Evolutionary conservation across 2,888 invertebrate genomes (phyloP), one percentile per base, ranked within the genome.

Genomic region (Linnaemya vulpina): DNA sequence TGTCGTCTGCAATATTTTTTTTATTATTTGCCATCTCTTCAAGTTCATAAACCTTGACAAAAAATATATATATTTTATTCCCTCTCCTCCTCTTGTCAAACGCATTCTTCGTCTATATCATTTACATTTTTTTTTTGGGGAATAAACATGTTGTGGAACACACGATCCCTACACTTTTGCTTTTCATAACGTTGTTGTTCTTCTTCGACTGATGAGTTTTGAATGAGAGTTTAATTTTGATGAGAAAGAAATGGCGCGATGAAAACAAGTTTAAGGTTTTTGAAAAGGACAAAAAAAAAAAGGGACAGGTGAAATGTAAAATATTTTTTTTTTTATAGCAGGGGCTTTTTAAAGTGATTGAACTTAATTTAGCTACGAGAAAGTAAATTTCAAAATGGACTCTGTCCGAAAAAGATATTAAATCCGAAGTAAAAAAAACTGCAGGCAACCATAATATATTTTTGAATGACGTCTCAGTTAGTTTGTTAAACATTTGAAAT

Each of bases 131-230:
- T n/a, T n/a, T n/a, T n/a, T 22, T 25, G 38, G 46, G 83, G 74
- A 58, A 71, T 76, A 40, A 1, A 62, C 20, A 76, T 67, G 1
- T 51, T 55, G 22, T 40, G 58, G 2, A 75, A 75, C 55, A 55
- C 30, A 80, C 63, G 58, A 60, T 76, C 55, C 60, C 38, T 58
- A 62, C 58, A 77, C 71, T 77, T 77, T 77, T 76, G 70, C 58
- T 76, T 83, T 83, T 68, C 25, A 65, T 51, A 30, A 4, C 13
- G 38, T 46, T 38, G 25, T 73, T 38, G 9, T 35, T 60, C 20
- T 13, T n/a, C 51, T 17, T n/a, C 30, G 1, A n/a, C 2, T 70
- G 43, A 70, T 70, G 70, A 22, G 40, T 70, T 70, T 70, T 35
- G 25, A 46, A 71, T 58, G 43, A 58, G 25, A 58, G 17, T 43